Base-by-base conservation (phyloP, 2,113 vertebrate species). In the Brachypteracias leptosomus region DNA sequence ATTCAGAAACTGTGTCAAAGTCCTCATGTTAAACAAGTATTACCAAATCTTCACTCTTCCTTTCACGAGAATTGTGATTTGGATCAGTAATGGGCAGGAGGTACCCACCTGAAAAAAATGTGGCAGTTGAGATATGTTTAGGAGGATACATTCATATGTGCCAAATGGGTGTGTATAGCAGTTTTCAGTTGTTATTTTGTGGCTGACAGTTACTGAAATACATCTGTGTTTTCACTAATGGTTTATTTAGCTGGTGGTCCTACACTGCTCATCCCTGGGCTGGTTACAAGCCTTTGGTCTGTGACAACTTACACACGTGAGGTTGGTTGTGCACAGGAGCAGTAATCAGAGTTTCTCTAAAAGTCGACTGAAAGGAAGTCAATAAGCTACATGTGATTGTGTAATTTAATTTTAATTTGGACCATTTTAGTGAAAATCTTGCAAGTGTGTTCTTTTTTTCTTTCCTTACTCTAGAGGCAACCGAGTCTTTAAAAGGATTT, bases 361-460 rank as follows among this genome's bases (percentile, higher is more conserved):
- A 68, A 84, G 17, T 29, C 25, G 31, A 7, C 68, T 13, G 38
- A 25, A n/a, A 55, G 18, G 83, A 84, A 31, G n/a, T 89, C 26
- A 31, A 59, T 80, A 33, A 91, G n/a, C 51, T 87, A n/a, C 29
- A 5, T 62, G 3, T 61, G 29, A 13, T 76, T 9, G 1, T 15
- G n/a, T 51, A 59, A 81, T 77, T 74, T 58, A n/a, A 21, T 90
- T 92, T 80, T 81, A 42, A 28, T 42, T 17, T 79, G 80, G 36
- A 54, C 24, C 1, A 0, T 35, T 94, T 31, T 65, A 65, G 16
- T 66, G 80, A 77, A 65, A 67, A n/a, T 65, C 51, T 75, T 2
- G 0, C 13, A 46, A 58, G 5, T 57, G 9, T 19, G 21, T 15
- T 2, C 1, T 8, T 51, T n/a, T 63, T 19, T 49, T 83, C 47